A percentile compares a stretch with the other conserved stretches of the same genome.
These are phyloP conservation scores for Orthosia gothica DNA, from an alignment of 2,888 invertebrate genomes.

Conservation along the genomic window DNA sequence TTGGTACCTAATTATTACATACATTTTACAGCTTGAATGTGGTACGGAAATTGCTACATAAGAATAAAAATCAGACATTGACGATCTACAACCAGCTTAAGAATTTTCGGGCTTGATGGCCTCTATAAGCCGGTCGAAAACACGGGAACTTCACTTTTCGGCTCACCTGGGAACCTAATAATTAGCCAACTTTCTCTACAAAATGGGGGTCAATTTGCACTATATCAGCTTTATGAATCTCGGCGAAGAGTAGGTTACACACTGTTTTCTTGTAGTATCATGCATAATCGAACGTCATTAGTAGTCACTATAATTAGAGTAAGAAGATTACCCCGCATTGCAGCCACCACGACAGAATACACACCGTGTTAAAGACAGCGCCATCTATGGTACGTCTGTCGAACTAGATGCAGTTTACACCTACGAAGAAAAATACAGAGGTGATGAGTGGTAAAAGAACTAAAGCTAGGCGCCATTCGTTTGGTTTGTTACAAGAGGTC, in stretches of 20 bases:
- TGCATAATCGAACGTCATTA: too few species aligned
- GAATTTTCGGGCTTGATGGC: too few species aligned
- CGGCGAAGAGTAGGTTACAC: neutral
- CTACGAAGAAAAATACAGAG: neutral
- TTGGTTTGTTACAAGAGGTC: too few species aligned
- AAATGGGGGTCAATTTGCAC: neutral
- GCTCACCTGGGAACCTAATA: neutral
- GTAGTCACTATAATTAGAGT: neutral
- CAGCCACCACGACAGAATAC: neutral
- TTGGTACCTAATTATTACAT: neutral
- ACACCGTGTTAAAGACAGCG: neutral
- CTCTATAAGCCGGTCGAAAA: neutral
- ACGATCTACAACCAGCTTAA: neutral
- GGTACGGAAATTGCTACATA: neutral
- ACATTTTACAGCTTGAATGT: neutral
- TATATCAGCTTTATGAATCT: neutral
- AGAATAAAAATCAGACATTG: neutral
- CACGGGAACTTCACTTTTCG: neutral
- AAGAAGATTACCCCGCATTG: neutral
- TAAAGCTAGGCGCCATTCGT: neutral
- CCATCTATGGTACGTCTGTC: constrained; percentile 9
- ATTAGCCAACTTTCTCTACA: neutral
- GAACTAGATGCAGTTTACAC: constrained; percentile 1
- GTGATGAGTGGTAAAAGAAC: neutral
- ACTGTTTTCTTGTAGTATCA: neutral